Base-by-base conservation (phyloP, 2,888 invertebrate species). In the Rhaphigaster nebulosa region DNA sequence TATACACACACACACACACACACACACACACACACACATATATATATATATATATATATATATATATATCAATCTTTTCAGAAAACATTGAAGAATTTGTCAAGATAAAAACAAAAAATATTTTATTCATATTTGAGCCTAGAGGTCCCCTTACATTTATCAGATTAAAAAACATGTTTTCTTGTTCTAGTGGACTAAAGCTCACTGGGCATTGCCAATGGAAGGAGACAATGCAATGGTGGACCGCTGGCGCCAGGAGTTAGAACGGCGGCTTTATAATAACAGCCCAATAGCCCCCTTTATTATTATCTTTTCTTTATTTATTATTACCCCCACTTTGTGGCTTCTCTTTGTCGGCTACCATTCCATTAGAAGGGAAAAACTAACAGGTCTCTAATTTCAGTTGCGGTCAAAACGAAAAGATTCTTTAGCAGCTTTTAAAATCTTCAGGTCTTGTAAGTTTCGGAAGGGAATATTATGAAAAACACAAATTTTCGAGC, bases 251-350 rank as follows among this genome's bases (percentile, higher is more conserved):
- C 70, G 70, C 70, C 70, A 76, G 70, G 20, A 38, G 20, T 38
- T 76, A 20, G 20, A 34, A 4, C 34, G 34, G 34, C 70, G 70
- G 70, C 70, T 38, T 76, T 38, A 76, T 76, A 76, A 76, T 76
- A 76, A 76, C 70, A 76, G 70, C 70, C 70, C 70, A 20, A 76
- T 76, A 18, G 10, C 8, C 29, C 0, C 13, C 70, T 76, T 76
- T 76, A 76, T 76, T 76, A 76, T 76, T 76, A 76, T 76, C 70
- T 76, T 76, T 38, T 10, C 70, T 76, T 76, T 76, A 76, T 76
- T 76, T 76, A 76, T 76, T 76, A 76, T 76, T 38, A 76, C 38
- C 38, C 10, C 34, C 20, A 29, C 65, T 23, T 76, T 23, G 29
- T 23, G 34, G 8, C 38, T 29, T 23, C 70, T 76, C 70, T 76